Conservation (phyloP, 2,113 vertebrate genomes). For the Tyrannus savana region DNA sequence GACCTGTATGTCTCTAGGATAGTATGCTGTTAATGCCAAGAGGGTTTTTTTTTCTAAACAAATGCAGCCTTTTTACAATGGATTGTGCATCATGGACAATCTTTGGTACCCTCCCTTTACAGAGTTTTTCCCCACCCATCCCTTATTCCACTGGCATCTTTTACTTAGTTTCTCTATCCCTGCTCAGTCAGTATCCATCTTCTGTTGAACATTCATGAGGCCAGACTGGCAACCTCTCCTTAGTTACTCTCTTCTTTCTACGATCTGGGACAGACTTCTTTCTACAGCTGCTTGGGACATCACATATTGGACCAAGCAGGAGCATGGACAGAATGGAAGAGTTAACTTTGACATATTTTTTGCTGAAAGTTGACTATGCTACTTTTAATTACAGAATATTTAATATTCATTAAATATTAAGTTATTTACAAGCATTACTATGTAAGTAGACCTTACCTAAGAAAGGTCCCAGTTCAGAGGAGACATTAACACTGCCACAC, state of each 20-base stretch:
- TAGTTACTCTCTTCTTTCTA: neutral
- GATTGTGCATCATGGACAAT: neutral
- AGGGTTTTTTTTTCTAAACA: neutral
- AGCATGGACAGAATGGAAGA: neutral
- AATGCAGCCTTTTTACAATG: neutral
- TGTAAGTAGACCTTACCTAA: neutral
- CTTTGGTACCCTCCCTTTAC: neutral
- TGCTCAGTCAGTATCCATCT: neutral
- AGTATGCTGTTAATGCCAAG: neutral
- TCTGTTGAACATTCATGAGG: neutral
- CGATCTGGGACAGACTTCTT: neutral
- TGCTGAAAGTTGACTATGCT: neutral
- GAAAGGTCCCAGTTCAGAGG: neutral
- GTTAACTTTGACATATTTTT: neutral
- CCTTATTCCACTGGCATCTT: neutral
- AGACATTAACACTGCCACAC: neutral
- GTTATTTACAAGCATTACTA: neutral
- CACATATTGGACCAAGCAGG: neutral
- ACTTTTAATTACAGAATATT: neutral
- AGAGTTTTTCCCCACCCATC: neutral
- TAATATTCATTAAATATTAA: neutral
- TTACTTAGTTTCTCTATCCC: neutral
- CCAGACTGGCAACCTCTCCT: neutral
- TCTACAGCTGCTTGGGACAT: neutral
- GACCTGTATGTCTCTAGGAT: neutral